Evolutionary conservation across 2,113 vertebrate species (phyloP).

Genomic region (Xiphias gladius): DNA sequence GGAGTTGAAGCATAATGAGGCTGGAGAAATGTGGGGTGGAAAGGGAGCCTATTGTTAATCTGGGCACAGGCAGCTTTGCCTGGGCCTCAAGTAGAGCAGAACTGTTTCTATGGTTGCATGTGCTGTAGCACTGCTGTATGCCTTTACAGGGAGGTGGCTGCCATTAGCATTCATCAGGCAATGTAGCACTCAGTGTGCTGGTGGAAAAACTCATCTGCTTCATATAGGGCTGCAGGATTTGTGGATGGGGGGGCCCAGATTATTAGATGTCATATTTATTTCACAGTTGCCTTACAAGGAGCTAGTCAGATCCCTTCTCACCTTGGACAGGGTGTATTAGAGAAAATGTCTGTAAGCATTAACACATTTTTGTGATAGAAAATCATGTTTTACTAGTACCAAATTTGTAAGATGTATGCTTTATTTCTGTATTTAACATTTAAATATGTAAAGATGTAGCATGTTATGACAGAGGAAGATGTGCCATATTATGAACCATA

Average conservation of each 20-base stretch:
- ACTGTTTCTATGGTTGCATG: slow-evolving; percentile 84
- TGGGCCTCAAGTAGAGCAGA: slow-evolving; percentile 77
- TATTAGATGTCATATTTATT: slow-evolving; percentile 49
- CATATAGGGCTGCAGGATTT: slow-evolving; percentile 69
- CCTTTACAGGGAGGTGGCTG: slow-evolving; percentile 74
- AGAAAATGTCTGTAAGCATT: slow-evolving; percentile 39
- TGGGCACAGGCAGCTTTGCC: slow-evolving; percentile 71
- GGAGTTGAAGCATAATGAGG: slow-evolving; percentile 59
- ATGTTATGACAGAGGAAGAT: slow-evolving; percentile 3
- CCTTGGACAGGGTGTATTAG: slow-evolving; percentile 6
- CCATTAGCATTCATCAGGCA: slow-evolving; percentile 82
- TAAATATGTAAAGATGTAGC: slow-evolving; percentile 12
- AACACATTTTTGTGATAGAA: slow-evolving; percentile 22
- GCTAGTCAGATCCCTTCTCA: slow-evolving; percentile 17
- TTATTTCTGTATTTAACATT: slow-evolving; percentile 27
- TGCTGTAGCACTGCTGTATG: slow-evolving; percentile 69
- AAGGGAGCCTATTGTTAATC: slow-evolving; percentile 79
- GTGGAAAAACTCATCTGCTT: slow-evolving; percentile 71
- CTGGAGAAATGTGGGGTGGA: slow-evolving; percentile 57
- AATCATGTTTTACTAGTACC: slow-evolving; percentile 28
- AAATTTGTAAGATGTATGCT: slow-evolving; percentile 13
- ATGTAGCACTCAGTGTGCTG: slow-evolving; percentile 64
- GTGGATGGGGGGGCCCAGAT: slow-evolving; percentile 50
- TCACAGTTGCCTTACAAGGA: slow-evolving; percentile 17
- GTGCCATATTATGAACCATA: slow-evolving; percentile 21